Evolutionary conservation across 1,140 invertebrate genomes (phyloP), one percentile per base, ranked within the genome.

Genomic region (Microvelia longipes): DNA sequence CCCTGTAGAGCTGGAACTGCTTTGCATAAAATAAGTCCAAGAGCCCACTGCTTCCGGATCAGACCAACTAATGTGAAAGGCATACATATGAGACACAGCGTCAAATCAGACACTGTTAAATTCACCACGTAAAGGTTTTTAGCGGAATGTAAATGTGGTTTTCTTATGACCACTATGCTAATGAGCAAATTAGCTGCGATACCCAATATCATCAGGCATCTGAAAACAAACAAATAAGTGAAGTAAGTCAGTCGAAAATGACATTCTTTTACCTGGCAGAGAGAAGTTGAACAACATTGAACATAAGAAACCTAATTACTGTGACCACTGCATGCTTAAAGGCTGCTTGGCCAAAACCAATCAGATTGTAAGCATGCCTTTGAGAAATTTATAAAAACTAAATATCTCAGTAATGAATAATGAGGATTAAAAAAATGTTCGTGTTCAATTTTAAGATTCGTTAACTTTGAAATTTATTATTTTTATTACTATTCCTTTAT

Each of bases 41-140:
- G 72, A 0, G 75, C 77, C 79, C 79, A 81, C 28, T 76, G 71
- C 50, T 72, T 29, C 28, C 73, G 72, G n/a, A 82, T 72, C n/a
- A 81, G 68, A 25, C 72, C 72, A 25, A 84, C 78, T 5, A 85
- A 73, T 64, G 84, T 86, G 70, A 85, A 81, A 1, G 85, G 84
- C 77, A 83, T 84, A 5, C 82, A 83, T 68, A 85, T 79, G 35
- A 83, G 61, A 73, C 84, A 85, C 24, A 85, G 76, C 1, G 82
- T 81, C 2, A 86, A 76, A 75, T 86, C 84, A 0, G 84, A 84
- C 25, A 84, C 79, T 28, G 83, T 82, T 67, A 86, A 75, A 75
- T 85, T 86, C 15, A 84, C 77, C 68, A 87, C 84, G 77, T 85
- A 86, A 15, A 86, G 80, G 76, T 87, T 87, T n/a, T 85, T 75